Evolutionary conservation across 2,797 vertebrate genomes (phyloP).

Genomic region (Sebastes paucispinis): DNA sequence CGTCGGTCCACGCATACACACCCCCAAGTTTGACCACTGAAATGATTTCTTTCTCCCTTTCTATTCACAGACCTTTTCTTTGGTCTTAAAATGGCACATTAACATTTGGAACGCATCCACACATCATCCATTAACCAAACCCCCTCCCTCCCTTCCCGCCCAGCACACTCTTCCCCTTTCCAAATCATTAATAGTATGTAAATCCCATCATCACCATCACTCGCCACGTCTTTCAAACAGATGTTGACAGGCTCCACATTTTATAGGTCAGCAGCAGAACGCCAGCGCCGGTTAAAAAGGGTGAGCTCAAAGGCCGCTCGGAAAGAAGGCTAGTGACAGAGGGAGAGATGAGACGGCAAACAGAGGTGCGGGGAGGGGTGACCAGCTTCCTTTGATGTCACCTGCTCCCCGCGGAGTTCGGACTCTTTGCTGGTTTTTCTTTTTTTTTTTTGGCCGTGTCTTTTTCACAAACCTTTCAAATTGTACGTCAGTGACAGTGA

Average conservation of each 20-base stretch:
- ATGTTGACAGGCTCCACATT: conserved; percentile 72
- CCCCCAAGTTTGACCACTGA: conserved; percentile 8
- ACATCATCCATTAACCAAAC: conserved; percentile 49
- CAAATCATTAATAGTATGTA: conserved; percentile 75
- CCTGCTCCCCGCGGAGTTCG: conserved; percentile 17
- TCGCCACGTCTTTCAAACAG: conserved; percentile 63
- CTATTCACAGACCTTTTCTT: conserved; percentile 32
- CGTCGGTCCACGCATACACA: background rate
- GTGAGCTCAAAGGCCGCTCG: conserved; percentile 61
- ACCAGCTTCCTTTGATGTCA: conserved; percentile 60
- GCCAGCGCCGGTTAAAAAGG: conserved; percentile 51
- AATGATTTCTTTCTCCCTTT: conserved; percentile 12
- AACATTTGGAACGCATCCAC: conserved; percentile 71
- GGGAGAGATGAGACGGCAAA: conserved; percentile 57
- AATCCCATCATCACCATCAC: conserved; percentile 68
- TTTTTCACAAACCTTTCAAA: conserved; percentile 57
- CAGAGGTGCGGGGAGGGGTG: conserved; percentile 36
- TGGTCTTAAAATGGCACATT: conserved; percentile 69
- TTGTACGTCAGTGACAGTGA: conserved; percentile 44
- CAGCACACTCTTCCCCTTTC: conserved; percentile 34
- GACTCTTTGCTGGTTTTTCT: conserved; percentile 12
- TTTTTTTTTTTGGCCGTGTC: background rate
- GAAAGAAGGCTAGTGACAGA: conserved; percentile 49
- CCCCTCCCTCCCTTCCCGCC: background rate
- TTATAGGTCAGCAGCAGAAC: conserved; percentile 72